Percentiles rank a stretch among this genome's conserved stretches.
Conservation (phyloP, 1,140 invertebrate genomes). For the Metopolophium dirhodum region DNA sequence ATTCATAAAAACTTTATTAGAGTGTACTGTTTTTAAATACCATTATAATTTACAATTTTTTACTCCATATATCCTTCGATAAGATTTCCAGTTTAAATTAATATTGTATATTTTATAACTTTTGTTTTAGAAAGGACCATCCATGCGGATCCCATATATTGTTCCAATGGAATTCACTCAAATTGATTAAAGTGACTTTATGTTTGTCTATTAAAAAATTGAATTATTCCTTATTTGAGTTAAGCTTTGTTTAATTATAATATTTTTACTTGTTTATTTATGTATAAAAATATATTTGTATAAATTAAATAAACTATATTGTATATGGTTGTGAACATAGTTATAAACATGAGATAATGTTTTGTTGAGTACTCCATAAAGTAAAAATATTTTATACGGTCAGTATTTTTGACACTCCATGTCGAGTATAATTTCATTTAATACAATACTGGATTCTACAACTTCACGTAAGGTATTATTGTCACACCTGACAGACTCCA, state of each 20-base stretch:
- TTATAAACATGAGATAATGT: background rate
- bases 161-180: background rate
- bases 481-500: background rate
- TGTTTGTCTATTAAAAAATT: background rate
- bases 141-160: conserved; percentile 9
- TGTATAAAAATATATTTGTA: background rate
- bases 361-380: background rate
- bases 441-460: background rate
- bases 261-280: background rate
- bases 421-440: conserved; percentile 12
- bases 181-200: background rate
- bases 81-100: background rate
- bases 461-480: background rate
- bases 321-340: too few relatives aligned
- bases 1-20: too few relatives aligned
- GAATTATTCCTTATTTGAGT: background rate
- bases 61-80: too few relatives aligned
- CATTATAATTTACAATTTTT: too few relatives aligned
- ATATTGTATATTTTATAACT: background rate
- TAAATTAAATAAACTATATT: background rate
- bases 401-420: background rate
- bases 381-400: background rate
- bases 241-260: background rate
- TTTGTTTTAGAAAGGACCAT: conserved; percentile 37
- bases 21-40: too few relatives aligned